These are phyloP conservation scores for Pardalotus punctatus DNA, from an alignment of 2,113 vertebrate species.

Conservation along the genomic window DNA sequence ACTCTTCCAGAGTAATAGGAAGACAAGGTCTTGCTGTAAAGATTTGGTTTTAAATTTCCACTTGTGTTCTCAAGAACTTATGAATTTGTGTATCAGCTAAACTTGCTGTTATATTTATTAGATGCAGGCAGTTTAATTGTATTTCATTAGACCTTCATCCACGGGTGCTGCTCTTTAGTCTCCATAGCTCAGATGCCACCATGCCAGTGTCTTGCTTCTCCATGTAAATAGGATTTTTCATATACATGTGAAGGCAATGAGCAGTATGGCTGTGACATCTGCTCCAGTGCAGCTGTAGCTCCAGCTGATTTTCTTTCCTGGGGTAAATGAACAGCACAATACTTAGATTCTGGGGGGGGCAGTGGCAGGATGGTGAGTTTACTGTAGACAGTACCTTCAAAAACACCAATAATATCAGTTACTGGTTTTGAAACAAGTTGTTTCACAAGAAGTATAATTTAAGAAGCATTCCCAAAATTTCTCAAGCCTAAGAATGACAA, in stretches of 20 bases:
- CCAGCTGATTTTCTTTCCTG: not conserved
- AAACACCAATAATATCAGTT: not conserved
- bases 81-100: not conserved
- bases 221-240: not conserved
- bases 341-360: not conserved
- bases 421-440: not conserved
- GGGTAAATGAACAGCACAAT: not conserved
- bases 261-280: not conserved
- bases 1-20: not conserved
- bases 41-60: not conserved
- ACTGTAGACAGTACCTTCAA: not conserved
- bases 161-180: not conserved
- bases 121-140: not conserved
- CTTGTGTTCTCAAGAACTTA: not conserved
- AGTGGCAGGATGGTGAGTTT: not conserved
- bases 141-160: not conserved
- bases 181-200: not conserved
- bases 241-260: not conserved
- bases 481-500: not conserved
- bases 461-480: not conserved
- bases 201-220: not conserved
- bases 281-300: constrained; percentile 4
- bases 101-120: not conserved
- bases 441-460: not conserved
- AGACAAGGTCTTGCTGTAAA: not conserved